These are phyloP conservation scores for Pseudorhiza aurosa DNA, from an alignment of 30 jellyfish, hydroid and myxozoan genomes.

Conservation along the genomic window DNA sequence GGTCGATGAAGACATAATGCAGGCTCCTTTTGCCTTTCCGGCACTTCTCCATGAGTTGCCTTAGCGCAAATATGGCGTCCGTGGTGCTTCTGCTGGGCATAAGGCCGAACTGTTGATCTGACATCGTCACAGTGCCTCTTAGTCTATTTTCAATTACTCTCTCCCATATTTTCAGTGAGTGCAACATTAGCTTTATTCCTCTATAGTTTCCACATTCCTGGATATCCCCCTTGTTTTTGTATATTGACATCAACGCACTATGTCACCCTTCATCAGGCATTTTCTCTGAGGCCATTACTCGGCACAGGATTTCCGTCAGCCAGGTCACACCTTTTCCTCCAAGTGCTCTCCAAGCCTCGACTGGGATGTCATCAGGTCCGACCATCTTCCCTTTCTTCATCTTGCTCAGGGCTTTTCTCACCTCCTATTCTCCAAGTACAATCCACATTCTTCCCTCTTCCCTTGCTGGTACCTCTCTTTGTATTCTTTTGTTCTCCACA, in stretches of 20 bases:
- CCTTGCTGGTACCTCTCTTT: not conserved
- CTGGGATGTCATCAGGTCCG: slow-evolving; percentile 54
- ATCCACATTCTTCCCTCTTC: slow-evolving; percentile 1
- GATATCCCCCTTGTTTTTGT: too few species aligned
- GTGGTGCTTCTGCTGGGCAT: too few species aligned
- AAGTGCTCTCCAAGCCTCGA: slow-evolving; percentile 35
- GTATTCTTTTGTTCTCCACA: slow-evolving; percentile 29
- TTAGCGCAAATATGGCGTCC: too few species aligned
- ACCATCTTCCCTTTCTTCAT: slow-evolving; percentile 42
- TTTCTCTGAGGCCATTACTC: slow-evolving; percentile 14
- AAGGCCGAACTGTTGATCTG: too few species aligned
- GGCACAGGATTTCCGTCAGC: not conserved
- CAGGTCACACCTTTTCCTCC: slow-evolving; percentile 15
- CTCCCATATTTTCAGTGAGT: too few species aligned
- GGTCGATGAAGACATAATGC: too few species aligned
- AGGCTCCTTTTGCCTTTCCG: too few species aligned
- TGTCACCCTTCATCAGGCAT: slow-evolving; percentile 40
- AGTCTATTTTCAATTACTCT: too few species aligned
- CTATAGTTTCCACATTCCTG: too few species aligned
- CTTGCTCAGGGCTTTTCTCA: slow-evolving; percentile 23
- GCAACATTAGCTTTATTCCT: too few species aligned
- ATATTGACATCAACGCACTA: slow-evolving; percentile 26
- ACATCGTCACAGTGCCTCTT: too few species aligned
- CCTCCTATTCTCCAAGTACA: slow-evolving; percentile 7
- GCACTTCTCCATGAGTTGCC: too few species aligned